These are phyloP conservation scores for Hemichromis elongatus DNA, from an alignment of 2,113 vertebrate species.

Conservation along the genomic window DNA sequence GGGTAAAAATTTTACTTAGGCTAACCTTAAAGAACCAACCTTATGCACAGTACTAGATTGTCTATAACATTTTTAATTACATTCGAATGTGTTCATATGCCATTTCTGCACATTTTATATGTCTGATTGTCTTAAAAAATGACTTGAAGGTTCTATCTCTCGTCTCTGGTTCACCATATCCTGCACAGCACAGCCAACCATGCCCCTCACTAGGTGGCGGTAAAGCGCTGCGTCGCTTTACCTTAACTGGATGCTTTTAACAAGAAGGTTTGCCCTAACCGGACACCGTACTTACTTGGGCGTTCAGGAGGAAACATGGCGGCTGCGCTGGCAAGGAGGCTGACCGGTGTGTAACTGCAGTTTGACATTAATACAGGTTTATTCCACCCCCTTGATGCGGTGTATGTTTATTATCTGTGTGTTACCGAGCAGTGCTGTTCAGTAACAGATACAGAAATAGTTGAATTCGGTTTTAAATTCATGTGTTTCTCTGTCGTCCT, in stretches of 20 bases:
- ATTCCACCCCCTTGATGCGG: not conserved
- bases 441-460: not conserved
- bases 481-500: not conserved
- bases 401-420: not conserved
- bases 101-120: not conserved
- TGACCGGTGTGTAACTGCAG: conserved; percentile 46
- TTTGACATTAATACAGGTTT: not conserved
- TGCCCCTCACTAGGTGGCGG: not conserved
- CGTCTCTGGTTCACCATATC: not conserved
- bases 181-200: not conserved
- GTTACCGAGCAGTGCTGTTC: not conserved
- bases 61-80: not conserved
- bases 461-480: not conserved
- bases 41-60: fast-evolving
- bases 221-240: not conserved
- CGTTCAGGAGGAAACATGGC: conserved; percentile 57
- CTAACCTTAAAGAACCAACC: not conserved
- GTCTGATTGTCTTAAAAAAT: not conserved
- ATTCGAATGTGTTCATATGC: not conserved
- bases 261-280: conserved; percentile 6
- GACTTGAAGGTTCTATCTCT: not conserved
- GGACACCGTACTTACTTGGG: conserved; percentile 20
- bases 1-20: not conserved
- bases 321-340: conserved; percentile 48
- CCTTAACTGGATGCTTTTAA: not conserved